Evolutionary conservation across 2,113 vertebrate genomes (phyloP).

Genomic region (Anoura caudifer): DNA sequence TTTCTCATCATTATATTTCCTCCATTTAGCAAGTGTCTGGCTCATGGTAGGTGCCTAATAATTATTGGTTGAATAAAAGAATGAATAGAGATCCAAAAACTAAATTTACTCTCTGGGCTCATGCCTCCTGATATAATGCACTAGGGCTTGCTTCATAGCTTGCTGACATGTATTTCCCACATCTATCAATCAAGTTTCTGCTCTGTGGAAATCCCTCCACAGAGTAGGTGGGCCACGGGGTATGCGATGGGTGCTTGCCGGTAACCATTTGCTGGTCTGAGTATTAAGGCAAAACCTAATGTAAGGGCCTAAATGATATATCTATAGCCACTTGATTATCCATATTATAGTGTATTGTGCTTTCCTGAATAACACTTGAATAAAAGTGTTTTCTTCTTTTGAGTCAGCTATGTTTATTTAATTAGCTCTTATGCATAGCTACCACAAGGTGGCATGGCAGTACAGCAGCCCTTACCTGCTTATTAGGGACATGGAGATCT

Average conservation of each 20-base stretch:
- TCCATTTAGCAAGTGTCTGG: background rate
- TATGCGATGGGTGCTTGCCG: background rate
- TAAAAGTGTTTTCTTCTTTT: background rate
- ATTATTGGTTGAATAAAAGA: background rate
- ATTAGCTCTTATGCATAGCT: slow-evolving; percentile 2
- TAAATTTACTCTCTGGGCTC: background rate
- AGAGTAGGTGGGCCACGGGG: background rate
- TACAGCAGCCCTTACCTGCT: slow-evolving; percentile 64
- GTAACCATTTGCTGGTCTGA: background rate
- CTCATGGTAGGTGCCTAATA: background rate
- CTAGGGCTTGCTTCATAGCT: background rate
- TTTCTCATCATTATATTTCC: background rate
- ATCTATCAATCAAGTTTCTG: background rate
- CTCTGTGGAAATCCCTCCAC: background rate
- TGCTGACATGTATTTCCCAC: background rate
- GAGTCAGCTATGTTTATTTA: background rate
- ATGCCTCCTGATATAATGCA: background rate
- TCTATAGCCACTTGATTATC: background rate
- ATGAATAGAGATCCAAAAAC: background rate
- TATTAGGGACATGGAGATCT: accelerated
- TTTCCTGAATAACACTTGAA: background rate
- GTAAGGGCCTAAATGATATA: background rate
- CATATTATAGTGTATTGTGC: background rate
- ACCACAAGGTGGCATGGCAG: slow-evolving; percentile 82
- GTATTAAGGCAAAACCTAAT: background rate